Conservation (phyloP, 1,140 invertebrate genomes). For the Tachypleus tridentatus region DNA sequence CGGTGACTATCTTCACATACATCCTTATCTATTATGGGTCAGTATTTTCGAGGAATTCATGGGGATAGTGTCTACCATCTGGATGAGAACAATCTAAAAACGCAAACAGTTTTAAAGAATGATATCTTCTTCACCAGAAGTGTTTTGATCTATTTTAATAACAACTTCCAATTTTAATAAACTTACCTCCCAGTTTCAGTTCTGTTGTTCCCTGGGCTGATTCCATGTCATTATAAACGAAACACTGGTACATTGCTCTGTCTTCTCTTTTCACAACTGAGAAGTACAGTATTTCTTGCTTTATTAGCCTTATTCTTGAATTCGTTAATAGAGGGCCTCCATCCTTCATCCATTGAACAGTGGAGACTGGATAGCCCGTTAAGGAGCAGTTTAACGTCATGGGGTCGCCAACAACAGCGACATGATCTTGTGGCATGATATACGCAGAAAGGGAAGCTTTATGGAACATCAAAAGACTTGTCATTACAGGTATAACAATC, state of each 20-base stretch:
- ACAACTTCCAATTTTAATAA: constrained; percentile 1
- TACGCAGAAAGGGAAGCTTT: constrained; percentile 32
- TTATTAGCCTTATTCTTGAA: constrained; percentile 7
- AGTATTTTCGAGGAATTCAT: neutral
- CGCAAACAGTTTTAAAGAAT: no score
- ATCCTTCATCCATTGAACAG: constrained; percentile 23
- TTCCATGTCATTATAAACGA: constrained; percentile 85
- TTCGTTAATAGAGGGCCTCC: constrained; percentile 14
- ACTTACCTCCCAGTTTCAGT: constrained; percentile 35
- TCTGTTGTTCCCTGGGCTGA: constrained; percentile 41
- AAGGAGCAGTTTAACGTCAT: constrained; percentile 36
- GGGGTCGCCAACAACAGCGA: constrained; percentile 35
- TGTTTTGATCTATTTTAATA: neutral
- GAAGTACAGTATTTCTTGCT: constrained; percentile 28
- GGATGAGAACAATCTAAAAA: neutral
- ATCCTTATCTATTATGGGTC: neutral
- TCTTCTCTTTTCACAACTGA: constrained; percentile 77
- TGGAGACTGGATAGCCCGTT: constrained; percentile 32
- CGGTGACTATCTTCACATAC: neutral
- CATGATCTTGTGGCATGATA: constrained; percentile 32
- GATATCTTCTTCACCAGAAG: neutral
- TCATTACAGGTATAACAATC: no score
- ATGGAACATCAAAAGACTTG: constrained; percentile 14
- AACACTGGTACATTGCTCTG: constrained; percentile 96
- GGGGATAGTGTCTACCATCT: neutral